Evolutionary conservation across 2,113 vertebrate species (phyloP).

Genomic region (Micronycteris hirsuta): DNA sequence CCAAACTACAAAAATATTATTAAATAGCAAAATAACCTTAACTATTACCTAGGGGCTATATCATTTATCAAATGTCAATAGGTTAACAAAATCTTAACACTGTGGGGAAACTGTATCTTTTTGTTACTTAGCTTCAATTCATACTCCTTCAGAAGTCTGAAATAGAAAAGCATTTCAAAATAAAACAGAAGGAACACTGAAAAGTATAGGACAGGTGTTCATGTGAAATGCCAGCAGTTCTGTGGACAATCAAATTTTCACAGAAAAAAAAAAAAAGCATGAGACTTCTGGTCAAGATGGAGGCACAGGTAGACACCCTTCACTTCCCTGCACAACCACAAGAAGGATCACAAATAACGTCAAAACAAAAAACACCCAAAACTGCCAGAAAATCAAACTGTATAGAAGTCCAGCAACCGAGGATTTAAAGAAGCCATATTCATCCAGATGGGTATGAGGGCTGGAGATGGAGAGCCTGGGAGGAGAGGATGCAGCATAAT

Average conservation of each 20-base stretch:
- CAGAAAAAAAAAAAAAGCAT: background rate
- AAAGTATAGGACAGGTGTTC: background rate
- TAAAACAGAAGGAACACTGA: background rate
- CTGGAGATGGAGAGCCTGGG: too few relatives aligned
- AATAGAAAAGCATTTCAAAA: background rate
- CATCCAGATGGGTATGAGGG: too few relatives aligned
- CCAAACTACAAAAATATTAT: background rate
- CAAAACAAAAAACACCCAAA: too few relatives aligned
- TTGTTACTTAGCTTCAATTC: background rate
- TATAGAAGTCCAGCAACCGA: too few relatives aligned
- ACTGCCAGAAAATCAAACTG: too few relatives aligned
- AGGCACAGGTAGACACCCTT: too few relatives aligned
- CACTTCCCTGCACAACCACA: too few relatives aligned
- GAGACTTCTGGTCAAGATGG: too few relatives aligned
- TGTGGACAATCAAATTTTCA: background rate
- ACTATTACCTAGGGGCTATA: background rate
- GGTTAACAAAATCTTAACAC: constrained; percentile 27
- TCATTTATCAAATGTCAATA: background rate
- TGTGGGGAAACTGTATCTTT: background rate
- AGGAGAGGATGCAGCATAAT: too few relatives aligned
- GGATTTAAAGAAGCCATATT: too few relatives aligned
- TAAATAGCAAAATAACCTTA: too few relatives aligned
- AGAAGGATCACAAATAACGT: too few relatives aligned
- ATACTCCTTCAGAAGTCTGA: background rate
- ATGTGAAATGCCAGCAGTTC: background rate